Evolutionary conservation across 2,113 vertebrate species (phyloP).

Genomic region (Hystrix cristata): DNA sequence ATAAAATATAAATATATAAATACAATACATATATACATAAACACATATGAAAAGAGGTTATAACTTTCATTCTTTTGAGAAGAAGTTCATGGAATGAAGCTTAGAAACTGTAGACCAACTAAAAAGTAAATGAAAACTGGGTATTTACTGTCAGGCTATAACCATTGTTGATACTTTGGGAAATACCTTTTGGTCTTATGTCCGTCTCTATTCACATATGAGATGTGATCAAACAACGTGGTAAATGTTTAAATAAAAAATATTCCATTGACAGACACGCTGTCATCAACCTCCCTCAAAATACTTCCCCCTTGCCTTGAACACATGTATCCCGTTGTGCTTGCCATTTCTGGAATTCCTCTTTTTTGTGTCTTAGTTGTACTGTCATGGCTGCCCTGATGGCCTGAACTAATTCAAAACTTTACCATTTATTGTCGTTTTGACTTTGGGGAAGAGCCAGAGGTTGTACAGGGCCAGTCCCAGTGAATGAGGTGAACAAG

Average conservation of each 20-base stretch:
- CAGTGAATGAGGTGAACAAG: background rate
- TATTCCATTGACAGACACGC: background rate
- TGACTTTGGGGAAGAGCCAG: background rate
- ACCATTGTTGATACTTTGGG: background rate
- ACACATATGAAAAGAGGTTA: background rate
- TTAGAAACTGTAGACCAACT: background rate
- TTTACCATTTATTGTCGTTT: background rate
- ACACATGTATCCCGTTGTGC: background rate
- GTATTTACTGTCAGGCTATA: background rate
- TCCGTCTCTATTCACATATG: background rate
- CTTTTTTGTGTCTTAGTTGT: background rate
- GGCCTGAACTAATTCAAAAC: background rate
- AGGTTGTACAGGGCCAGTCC: background rate
- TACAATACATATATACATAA: background rate
- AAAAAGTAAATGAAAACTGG: background rate
- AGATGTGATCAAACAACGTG: background rate
- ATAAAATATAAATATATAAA: background rate
- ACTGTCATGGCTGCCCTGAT: background rate
- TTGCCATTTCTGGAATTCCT: background rate
- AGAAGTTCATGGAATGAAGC: background rate
- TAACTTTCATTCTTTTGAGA: conserved; percentile 58
- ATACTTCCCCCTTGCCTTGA: background rate
- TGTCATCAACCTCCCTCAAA: background rate
- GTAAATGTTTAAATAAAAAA: background rate
- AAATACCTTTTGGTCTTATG: background rate